Evolutionary conservation across 2,888 invertebrate genomes (phyloP), one percentile per base, ranked within the genome.

Genomic region (Morpho achilles): DNA sequence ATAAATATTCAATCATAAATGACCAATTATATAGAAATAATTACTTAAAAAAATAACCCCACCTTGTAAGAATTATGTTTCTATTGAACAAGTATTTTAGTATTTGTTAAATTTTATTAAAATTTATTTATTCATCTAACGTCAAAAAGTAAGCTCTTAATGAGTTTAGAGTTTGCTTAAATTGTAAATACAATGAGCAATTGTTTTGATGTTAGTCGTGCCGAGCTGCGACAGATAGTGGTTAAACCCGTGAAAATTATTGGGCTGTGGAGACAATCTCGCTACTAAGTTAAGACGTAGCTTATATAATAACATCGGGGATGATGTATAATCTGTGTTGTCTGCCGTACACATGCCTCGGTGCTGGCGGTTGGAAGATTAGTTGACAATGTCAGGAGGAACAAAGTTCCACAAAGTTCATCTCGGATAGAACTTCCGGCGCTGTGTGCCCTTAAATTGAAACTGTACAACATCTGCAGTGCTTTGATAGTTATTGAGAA

Each of bases 371-470:
- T 76, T 75, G 69, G 77, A 78, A 87, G 87, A 87, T 88, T 87
- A 88, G 84, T 85, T 84, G 85, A 87, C 87, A 87, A 84, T 86
- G 87, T 87, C 85, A 83, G 78, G 71, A 78, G 72, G 76, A 80
- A 77, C 77, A 76, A 85, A 88, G 80, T 87, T 86, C 75, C 69
- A 70, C 74, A 74, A 86, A 88, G 83, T 87, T 89, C 82, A 83
- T 80, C 83, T 75, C 68, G 68, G 67, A 58, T 63, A 66, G 71
- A 84, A 87, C 79, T 87, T 87, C 74, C 69, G 75, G 68, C 73
- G 73, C 75, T 74, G 75, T 74, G 77, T 76, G 80, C 81, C 83
- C 85, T 88, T 84, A 87, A 86, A 89, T 88, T 87, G 89, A 87
- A 89, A 88, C 84, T 82, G 80, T 80, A 82, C 81, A 81, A 82